A percentile compares a stretch with the other conserved stretches of the same genome.
Conservation (phyloP, 2,113 vertebrate genomes). For the Planiliza haematocheilus region DNA sequence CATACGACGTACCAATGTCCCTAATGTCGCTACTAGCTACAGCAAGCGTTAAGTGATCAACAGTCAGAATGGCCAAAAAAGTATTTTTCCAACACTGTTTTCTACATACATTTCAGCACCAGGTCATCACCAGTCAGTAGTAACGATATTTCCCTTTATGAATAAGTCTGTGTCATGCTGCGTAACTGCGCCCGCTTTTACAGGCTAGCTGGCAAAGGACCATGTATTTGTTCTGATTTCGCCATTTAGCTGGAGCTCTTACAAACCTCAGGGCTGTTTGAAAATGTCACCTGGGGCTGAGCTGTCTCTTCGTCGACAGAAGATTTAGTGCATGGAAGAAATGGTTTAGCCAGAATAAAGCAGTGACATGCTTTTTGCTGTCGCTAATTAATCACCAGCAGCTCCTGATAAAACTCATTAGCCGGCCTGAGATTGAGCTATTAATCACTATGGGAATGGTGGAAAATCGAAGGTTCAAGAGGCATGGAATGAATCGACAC, state of each 20-base stretch:
- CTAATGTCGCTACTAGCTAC: no score
- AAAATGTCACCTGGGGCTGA: slow-evolving; percentile 54
- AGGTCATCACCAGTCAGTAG: neutral
- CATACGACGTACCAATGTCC: no score
- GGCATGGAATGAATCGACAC: slow-evolving; percentile 38
- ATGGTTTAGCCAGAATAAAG: slow-evolving; percentile 64
- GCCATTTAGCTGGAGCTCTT: slow-evolving; percentile 24
- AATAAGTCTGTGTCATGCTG: slow-evolving; percentile 3
- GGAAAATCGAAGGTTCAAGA: slow-evolving; percentile 58
- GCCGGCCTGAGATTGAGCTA: slow-evolving; percentile 71
- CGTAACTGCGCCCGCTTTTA: neutral
- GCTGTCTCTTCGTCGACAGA: slow-evolving; percentile 37
- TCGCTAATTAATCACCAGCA: slow-evolving; percentile 80
- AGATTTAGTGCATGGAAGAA: slow-evolving; percentile 53
- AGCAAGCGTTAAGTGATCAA: no score
- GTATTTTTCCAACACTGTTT: no score
- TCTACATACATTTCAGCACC: no score
- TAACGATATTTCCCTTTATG: neutral
- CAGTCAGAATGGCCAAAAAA: no score
- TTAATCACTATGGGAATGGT: slow-evolving; percentile 72
- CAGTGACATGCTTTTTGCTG: slow-evolving; percentile 71
- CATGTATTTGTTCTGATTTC: slow-evolving; percentile 26
- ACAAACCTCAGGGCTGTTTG: slow-evolving; percentile 48
- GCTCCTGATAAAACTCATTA: slow-evolving; percentile 82
- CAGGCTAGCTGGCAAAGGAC: slow-evolving; percentile 6